Evolutionary conservation across 1,140 invertebrate genomes (phyloP).

Genomic region (Ceratina australensis): DNA sequence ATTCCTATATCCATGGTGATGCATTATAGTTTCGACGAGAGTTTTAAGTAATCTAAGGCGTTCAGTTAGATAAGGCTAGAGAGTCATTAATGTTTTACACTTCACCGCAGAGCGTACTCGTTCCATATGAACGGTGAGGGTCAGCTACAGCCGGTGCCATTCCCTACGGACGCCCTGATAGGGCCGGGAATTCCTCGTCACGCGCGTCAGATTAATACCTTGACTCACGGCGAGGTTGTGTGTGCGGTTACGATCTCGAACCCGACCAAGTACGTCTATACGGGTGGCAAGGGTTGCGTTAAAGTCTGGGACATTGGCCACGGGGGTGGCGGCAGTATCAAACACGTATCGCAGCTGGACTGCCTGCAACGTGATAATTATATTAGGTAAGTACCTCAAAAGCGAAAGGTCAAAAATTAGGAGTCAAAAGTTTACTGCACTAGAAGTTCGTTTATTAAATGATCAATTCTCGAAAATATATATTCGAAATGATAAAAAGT

Average conservation of each 20-base stretch:
- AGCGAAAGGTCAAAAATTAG: too few relatives aligned
- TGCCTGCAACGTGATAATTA: constrained; percentile 98
- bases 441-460: too few relatives aligned
- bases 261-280: constrained; percentile 96
- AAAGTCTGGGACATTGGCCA: constrained; percentile 97
- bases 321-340: constrained; percentile 85
- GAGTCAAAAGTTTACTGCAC: too few relatives aligned
- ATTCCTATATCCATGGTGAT: too few relatives aligned
- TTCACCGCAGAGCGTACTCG: constrained; percentile 88
- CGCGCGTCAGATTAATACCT: constrained; percentile 92
- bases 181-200: constrained; percentile 95
- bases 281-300: constrained; percentile 99
- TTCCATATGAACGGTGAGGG: constrained; percentile 94
- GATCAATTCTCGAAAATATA: too few relatives aligned
- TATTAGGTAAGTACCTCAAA: constrained; percentile 82
- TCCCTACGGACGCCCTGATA: constrained; percentile 96
- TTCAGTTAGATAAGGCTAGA: constrained; percentile 19
- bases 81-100: constrained; percentile 38
- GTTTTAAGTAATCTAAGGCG: constrained; percentile 45
- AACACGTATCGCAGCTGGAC: constrained; percentile 94
- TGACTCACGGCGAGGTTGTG: constrained; percentile 95
- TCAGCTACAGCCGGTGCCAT: constrained; percentile 95
- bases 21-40: constrained; percentile 7
- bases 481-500: neutral
- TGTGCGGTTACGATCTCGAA: constrained; percentile 95